Evolutionary conservation across 23 tunicate species (phyloP), one percentile per base, ranked within the genome.

Genomic region (Ciona savignyi): DNA sequence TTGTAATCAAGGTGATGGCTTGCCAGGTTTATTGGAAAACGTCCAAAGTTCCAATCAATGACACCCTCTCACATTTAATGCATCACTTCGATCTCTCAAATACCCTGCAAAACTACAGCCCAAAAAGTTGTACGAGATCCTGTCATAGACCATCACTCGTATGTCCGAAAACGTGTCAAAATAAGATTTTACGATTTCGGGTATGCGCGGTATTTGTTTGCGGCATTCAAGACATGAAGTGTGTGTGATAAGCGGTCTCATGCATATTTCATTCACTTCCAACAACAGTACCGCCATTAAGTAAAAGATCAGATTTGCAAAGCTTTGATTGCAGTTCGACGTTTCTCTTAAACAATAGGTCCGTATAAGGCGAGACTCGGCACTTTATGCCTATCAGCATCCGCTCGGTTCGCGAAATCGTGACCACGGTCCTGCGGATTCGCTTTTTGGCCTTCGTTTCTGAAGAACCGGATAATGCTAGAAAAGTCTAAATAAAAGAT

Each of bases 161-260:
- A n/a, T n/a, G n/a, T n/a, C n/a, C n/a, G n/a, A n/a, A n/a, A 42
- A 42, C 56, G 56, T 42, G 56, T 42, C 56, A 42, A 42, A 42
- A 42, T 42, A 42, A 42, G 56, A 15, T 6, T 15, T 42, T 42
- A 42, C 56, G 56, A 42, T 15, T 42, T 9, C 56, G 56, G 15
- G 56, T 6, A 42, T 42, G 56, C 56, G 56, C 15, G 56, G 56
- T 9, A 42, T 42, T 42, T 42, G 56, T 42, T 42, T 42, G 56
- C 56, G 56, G 56, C 56, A 42, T 42, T 42, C 9, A 42, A 42
- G 15, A 6, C 56, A n/a, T n/a, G n/a, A n/a, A n/a, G n/a, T n/a
- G n/a, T n/a, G n/a, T n/a, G 56, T 6, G 56, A 42, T 42, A 15
- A 15, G 11, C 15, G 56, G 15, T 42, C 56, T 42, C 56, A 42